phyloP scores from a whole-genome alignment of 2,113 vertebrate species.

The Albula goreensis region DNA sequence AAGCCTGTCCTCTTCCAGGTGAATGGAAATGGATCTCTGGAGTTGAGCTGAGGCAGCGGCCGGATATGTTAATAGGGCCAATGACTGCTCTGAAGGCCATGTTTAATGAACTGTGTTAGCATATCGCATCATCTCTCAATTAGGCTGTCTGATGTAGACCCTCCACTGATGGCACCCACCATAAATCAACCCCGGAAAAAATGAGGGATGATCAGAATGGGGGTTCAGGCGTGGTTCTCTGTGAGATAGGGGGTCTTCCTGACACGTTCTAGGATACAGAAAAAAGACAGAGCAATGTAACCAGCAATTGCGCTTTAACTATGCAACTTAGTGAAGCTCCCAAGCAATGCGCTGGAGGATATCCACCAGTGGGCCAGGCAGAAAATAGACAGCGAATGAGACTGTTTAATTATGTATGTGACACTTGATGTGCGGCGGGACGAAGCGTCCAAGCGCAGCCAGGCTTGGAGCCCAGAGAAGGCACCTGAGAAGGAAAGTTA shows the following conservation, averaged over 20 bases:
- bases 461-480: slow-evolving; percentile 23
- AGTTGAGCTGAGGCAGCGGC: slow-evolving; percentile 11
- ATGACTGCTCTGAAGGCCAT: slow-evolving; percentile 24
- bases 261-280: neutral
- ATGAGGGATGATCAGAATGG: neutral
- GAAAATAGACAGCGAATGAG: slow-evolving; percentile 24
- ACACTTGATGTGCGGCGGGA: slow-evolving; percentile 1
- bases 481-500: slow-evolving; percentile 21
- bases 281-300: neutral
- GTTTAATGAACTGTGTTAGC: slow-evolving; percentile 42
- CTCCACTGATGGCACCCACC: neutral
- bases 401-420: slow-evolving; percentile 28
- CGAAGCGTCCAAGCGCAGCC: slow-evolving; percentile 12
- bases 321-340: slow-evolving; percentile 8
- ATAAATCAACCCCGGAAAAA: neutral
- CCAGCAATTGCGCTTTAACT: neutral
- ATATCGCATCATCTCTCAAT: slow-evolving; percentile 37
- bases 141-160: slow-evolving; percentile 18
- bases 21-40: slow-evolving; percentile 13
- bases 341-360: neutral
- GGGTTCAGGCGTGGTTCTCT: neutral
- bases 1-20: neutral
- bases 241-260: neutral
- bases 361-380: neutral
- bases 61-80: slow-evolving; percentile 19